phyloP scores from a whole-genome alignment of 2,113 vertebrate genomes.

The Coregonus clupeaformis region DNA sequence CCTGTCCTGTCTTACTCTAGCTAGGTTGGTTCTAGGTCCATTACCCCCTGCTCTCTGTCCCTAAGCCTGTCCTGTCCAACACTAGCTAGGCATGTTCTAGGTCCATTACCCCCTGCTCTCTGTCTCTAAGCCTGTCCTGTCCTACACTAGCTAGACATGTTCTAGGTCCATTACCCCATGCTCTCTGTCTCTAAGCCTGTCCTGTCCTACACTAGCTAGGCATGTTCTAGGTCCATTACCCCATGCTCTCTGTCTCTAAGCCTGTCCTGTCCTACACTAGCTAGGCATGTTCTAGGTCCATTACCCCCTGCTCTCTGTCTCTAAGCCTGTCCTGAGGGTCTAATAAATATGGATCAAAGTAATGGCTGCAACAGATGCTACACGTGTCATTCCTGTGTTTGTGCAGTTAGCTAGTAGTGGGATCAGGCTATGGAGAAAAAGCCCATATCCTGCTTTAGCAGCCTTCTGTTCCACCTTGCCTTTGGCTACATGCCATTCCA shows the following conservation, averaged over 20 bases:
- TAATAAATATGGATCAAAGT: constrained; percentile 24
- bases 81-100: too few species aligned
- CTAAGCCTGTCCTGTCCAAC: too few species aligned
- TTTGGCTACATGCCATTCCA: background rate
- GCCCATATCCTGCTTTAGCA: background rate
- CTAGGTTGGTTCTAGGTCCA: too few species aligned
- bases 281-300: too few species aligned
- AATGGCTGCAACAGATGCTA: constrained; percentile 21
- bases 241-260: background rate
- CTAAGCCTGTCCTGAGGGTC: constrained; percentile 13
- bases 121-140: background rate
- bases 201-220: background rate
- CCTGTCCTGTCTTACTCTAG: too few species aligned
- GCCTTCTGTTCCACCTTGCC: background rate
- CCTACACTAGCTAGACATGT: too few species aligned
- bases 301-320: background rate
- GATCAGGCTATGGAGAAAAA: too few species aligned
- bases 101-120: too few species aligned
- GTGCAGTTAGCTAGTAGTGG: too few species aligned
- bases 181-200: background rate
- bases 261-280: background rate
- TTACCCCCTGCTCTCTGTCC: too few species aligned
- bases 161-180: too few species aligned
- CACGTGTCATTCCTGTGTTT: background rate
- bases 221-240: too few species aligned